A percentile compares a stretch with the other conserved stretches of the same genome.
Evolutionary conservation across 1,140 invertebrate genomes (phyloP).

Genomic region (Tetragnatha versicolor): DNA sequence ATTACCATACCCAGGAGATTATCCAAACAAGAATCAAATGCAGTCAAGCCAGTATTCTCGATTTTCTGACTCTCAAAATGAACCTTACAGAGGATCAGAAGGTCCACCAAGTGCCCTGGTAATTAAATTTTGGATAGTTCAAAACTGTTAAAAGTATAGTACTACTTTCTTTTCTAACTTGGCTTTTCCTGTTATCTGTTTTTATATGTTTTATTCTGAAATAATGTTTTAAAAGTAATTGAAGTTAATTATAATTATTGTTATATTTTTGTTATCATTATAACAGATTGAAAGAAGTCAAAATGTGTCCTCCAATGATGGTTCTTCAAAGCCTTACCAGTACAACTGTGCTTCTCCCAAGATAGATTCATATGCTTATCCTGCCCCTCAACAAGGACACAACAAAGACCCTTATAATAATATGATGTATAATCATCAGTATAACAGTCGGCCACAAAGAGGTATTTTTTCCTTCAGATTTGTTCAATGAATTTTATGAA

Average conservation of each 20-base stretch:
- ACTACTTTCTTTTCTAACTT: neutral
- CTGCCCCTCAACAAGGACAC: conserved; percentile 12
- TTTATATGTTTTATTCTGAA: neutral
- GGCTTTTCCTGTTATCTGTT: neutral
- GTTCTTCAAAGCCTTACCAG: conserved; percentile 3
- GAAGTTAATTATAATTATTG: neutral
- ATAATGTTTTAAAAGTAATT: neutral
- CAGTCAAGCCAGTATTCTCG: conserved; percentile 30
- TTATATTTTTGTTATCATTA: neutral
- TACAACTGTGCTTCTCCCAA: conserved; percentile 16
- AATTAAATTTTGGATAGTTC: neutral
- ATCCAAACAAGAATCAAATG: conserved; percentile 23
- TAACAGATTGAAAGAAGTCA: neutral
- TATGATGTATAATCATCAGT: conserved; percentile 11
- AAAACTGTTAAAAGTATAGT: neutral
- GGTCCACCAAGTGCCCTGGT: conserved; percentile 24
- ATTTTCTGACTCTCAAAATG: conserved; percentile 37
- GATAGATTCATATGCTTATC: conserved; percentile 18
- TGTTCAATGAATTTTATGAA: no score
- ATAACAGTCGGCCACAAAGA: conserved; percentile 33
- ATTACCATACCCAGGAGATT: conserved; percentile 34
- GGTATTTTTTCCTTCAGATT: neutral
- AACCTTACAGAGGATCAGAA: conserved; percentile 44
- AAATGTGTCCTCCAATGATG: neutral
- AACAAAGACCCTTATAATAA: conserved; percentile 30